These are phyloP conservation scores for Nephotettix cincticeps DNA, from an alignment of 1,140 invertebrate species.

Conservation along the genomic window DNA sequence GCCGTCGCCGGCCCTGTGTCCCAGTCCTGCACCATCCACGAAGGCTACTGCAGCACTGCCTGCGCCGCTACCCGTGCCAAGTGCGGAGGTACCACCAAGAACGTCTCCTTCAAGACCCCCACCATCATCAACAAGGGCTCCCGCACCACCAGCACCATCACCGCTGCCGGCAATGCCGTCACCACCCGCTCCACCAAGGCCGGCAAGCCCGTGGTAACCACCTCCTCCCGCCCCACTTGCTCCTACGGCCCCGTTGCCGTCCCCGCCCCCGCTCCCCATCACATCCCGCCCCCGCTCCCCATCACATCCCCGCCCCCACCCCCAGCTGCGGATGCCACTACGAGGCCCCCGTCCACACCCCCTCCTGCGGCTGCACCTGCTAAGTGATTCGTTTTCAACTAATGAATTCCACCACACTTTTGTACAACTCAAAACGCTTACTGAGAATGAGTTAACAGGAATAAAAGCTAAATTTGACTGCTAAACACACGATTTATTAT, in stretches of 20 bases:
- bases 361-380: neutral
- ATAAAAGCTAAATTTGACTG: no score
- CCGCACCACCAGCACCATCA: neutral
- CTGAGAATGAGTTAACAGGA: no score
- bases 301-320: neutral
- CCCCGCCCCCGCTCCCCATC: neutral
- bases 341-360: neutral
- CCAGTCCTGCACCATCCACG: neutral
- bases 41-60: neutral
- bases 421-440: no score
- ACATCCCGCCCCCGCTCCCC: neutral
- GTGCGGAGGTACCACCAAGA: conserved; percentile 11
- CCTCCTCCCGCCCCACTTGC: neutral
- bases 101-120: neutral
- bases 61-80: conserved; percentile 8
- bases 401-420: no score
- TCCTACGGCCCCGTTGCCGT: neutral
- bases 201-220: neutral
- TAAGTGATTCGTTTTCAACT: no score
- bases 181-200: neutral
- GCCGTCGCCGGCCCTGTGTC: conserved; percentile 1
- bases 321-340: neutral
- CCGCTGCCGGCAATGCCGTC: neutral
- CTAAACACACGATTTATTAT: no score
- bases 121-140: neutral